Conservation (phyloP, 2,888 invertebrate genomes). For the Apamea sordens region DNA sequence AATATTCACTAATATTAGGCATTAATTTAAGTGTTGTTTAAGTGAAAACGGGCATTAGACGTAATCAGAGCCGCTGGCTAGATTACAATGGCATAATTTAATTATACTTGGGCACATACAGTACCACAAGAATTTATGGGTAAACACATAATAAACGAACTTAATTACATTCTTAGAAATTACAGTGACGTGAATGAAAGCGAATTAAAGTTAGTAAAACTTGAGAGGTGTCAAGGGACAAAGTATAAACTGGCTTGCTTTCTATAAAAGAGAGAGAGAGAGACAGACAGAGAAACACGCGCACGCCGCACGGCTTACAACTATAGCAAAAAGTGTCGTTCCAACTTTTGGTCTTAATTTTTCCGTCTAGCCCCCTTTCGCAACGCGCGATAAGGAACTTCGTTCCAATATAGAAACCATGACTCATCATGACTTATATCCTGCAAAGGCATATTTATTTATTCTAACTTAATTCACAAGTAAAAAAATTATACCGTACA, state of each 20-base stretch:
- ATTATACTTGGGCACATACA: neutral
- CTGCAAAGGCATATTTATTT: too few species aligned
- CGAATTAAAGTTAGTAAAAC: neutral
- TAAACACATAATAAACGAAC: neutral
- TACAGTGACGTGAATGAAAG: neutral
- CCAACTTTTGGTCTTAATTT: too few species aligned
- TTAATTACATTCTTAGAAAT: slow-evolving; percentile 7
- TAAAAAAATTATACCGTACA: too few species aligned
- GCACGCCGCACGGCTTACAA: too few species aligned
- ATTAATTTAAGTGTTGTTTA: neutral
- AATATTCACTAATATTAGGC: neutral
- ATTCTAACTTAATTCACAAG: too few species aligned
- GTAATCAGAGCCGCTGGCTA: neutral
- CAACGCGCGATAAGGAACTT: too few species aligned
- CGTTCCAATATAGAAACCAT: neutral
- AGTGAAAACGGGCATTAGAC: neutral
- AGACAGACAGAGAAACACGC: too few species aligned
- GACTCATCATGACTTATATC: neutral
- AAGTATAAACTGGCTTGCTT: too few species aligned
- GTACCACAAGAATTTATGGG: neutral
- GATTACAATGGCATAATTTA: neutral
- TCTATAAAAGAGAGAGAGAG: too few species aligned
- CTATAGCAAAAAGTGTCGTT: too few species aligned
- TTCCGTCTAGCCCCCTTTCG: too few species aligned
- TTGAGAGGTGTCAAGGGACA: too few species aligned